Evolutionary conservation across 2,888 invertebrate genomes (phyloP).

Genomic region (Deladenus siricidicola): DNA sequence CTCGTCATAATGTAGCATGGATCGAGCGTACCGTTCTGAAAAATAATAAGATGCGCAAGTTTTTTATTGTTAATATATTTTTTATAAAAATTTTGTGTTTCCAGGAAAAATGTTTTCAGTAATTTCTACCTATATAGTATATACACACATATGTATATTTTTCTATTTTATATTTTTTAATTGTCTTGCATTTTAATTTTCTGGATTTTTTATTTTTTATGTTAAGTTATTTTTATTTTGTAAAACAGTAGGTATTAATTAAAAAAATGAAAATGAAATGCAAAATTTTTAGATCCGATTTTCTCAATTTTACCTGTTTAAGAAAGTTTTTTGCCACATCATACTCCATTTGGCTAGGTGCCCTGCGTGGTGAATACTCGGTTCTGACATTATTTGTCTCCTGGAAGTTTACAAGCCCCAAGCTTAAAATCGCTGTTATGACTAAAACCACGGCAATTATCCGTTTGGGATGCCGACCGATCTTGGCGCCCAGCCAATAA

Average conservation of each 20-base stretch:
- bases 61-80: not conserved
- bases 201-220: too few species aligned
- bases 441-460: conserved; percentile 25
- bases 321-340: conserved; percentile 41
- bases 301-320: conserved; percentile 44
- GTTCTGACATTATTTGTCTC: conserved; percentile 45
- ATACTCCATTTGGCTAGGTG: conserved; percentile 41
- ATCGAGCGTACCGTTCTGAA: conserved; percentile 45
- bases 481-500: conserved; percentile 31
- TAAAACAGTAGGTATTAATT: too few species aligned
- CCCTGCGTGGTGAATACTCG: conserved; percentile 44
- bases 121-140: too few species aligned
- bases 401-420: conserved; percentile 38
- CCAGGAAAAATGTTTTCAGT: too few species aligned
- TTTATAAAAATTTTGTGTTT: too few species aligned
- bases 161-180: too few species aligned
- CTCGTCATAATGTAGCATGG: conserved; percentile 47
- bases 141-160: too few species aligned
- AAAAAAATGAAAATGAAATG: too few species aligned
- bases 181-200: too few species aligned
- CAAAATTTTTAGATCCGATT: too few species aligned
- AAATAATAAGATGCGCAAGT: too few species aligned
- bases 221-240: too few species aligned
- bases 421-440: conserved; percentile 25
- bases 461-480: conserved; percentile 29